Evolutionary conservation across 1,140 invertebrate genomes (phyloP).

Genomic region (Drosophila aff.): DNA sequence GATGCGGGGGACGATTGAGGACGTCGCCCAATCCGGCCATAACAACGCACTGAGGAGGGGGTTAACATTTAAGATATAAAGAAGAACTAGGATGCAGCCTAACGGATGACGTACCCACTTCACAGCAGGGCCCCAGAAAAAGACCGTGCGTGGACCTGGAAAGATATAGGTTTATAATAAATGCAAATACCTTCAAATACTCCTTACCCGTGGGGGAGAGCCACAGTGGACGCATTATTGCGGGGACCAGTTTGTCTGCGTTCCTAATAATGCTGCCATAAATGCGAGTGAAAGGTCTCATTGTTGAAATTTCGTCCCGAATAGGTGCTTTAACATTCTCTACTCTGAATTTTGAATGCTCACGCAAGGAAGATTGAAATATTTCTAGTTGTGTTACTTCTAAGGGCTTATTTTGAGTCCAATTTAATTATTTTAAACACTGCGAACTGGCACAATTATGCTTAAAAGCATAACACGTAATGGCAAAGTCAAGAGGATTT

Average conservation of each 20-base stretch:
- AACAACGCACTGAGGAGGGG: constrained; percentile 4
- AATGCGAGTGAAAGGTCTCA: constrained; percentile 14
- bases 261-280: constrained; percentile 8
- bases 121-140: constrained; percentile 26
- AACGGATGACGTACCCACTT: constrained; percentile 28
- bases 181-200: not conserved
- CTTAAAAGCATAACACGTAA: no score
- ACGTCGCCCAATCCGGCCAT: constrained; percentile 22
- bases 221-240: constrained; percentile 6
- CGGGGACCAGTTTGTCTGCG: constrained; percentile 6
- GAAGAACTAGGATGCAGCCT: not conserved
- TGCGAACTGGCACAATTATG: not conserved
- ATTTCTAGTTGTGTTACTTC: not conserved
- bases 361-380: not conserved
- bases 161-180: not conserved
- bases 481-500: no score
- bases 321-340: not conserved
- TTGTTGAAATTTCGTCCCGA: constrained; percentile 8
- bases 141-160: constrained; percentile 13
- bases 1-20: constrained; percentile 3
- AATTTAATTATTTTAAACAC: not conserved
- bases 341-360: constrained; percentile 15
- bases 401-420: not conserved
- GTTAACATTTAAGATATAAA: not conserved
- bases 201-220: constrained; percentile 21